These are phyloP conservation scores for Sitta europaea DNA, from an alignment of 2,113 vertebrate species.

Conservation along the genomic window DNA sequence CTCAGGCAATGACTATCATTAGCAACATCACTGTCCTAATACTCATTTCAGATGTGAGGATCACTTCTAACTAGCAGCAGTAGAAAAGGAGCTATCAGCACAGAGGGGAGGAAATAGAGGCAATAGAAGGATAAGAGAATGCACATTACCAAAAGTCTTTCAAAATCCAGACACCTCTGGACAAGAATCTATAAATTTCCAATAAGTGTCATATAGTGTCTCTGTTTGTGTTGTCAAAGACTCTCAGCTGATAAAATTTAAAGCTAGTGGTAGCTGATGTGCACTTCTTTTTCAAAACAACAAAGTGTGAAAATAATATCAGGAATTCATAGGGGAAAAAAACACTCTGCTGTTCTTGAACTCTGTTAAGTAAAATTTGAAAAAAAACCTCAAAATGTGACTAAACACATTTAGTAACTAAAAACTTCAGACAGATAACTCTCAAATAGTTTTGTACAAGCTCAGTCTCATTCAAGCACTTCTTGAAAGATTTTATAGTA, in stretches of 20 bases:
- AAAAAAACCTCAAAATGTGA: background rate
- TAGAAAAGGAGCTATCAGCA: background rate
- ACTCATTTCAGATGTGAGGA: background rate
- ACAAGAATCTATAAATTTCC: slow-evolving; percentile 14
- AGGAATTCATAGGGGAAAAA: background rate
- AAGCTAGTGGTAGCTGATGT: background rate
- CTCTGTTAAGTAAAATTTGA: background rate
- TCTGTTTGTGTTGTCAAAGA: background rate
- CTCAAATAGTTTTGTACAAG: background rate
- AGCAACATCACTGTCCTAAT: background rate
- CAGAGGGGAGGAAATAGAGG: background rate
- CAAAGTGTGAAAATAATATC: slow-evolving; percentile 17
- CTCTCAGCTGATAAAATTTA: slow-evolving; percentile 22
- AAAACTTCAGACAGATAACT: background rate
- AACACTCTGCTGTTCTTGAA: background rate
- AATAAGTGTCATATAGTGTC: background rate
- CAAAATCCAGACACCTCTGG: background rate
- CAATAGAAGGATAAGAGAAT: background rate
- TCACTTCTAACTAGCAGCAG: background rate
- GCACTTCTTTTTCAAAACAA: background rate
- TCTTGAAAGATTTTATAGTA: background rate
- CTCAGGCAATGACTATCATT: background rate
- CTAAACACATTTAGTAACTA: background rate
- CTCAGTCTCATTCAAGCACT: background rate
- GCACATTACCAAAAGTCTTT: background rate